Evolutionary conservation across 2,797 vertebrate species (phyloP).

Genomic region (Gallinago solitaria): DNA sequence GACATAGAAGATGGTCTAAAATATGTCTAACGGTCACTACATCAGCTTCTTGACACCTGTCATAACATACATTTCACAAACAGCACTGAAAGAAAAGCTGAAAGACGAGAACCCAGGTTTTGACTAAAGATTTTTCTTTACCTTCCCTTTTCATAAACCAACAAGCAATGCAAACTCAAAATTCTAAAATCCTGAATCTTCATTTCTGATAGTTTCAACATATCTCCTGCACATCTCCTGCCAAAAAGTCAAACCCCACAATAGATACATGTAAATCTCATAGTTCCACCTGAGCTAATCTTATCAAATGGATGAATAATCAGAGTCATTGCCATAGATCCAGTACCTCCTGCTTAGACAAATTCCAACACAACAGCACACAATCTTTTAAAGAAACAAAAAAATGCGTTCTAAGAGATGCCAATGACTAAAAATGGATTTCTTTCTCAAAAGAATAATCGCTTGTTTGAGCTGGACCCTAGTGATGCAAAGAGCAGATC

Average conservation of each 20-base stretch:
- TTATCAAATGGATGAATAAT: neutral
- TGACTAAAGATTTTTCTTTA: neutral
- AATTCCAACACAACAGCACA: neutral
- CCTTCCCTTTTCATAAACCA: neutral
- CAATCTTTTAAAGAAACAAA: neutral
- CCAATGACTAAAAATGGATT: neutral
- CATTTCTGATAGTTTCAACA: neutral
- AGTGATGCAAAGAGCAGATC: neutral
- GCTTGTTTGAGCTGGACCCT: neutral
- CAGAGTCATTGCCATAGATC: neutral
- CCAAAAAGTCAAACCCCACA: neutral
- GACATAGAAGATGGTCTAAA: constrained; percentile 10
- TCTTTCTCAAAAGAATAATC: neutral
- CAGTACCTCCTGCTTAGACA: neutral
- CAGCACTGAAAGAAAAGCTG: neutral
- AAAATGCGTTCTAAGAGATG: neutral
- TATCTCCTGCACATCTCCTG: neutral
- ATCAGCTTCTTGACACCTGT: neutral
- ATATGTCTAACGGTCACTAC: neutral
- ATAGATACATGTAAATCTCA: rapidly evolving
- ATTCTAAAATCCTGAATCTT: neutral
- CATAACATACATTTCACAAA: neutral
- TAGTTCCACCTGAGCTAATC: neutral
- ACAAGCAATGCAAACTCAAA: neutral
- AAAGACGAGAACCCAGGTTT: neutral